phyloP scores from a whole-genome alignment of 2,113 vertebrate genomes.

The Gymnocephalus cernua region DNA sequence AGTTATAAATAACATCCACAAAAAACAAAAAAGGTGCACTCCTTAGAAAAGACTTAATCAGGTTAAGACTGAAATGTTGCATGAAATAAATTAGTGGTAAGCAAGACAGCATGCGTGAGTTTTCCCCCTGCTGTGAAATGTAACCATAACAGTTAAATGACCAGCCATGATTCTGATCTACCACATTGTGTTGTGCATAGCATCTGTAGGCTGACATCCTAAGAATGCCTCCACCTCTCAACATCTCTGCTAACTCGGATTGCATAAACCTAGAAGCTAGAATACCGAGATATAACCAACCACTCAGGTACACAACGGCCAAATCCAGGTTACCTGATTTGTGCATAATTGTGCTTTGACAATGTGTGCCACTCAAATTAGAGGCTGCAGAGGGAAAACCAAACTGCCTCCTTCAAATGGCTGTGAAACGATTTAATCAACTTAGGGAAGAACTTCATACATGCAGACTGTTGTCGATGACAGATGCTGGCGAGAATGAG shows the following conservation, averaged over 20 bases:
- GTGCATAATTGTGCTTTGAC: slow-evolving; percentile 10
- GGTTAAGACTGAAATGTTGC: neutral
- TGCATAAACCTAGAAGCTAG: neutral
- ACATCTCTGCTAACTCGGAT: neutral
- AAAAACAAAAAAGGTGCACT: neutral
- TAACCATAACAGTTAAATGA: neutral
- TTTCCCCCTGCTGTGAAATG: neutral
- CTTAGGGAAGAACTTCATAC: neutral
- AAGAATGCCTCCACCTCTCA: neutral
- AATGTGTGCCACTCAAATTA: neutral
- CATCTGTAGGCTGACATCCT: neutral
- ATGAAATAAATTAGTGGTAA: neutral
- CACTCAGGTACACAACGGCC: neutral
- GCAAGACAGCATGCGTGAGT: neutral
- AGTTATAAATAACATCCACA: neutral
- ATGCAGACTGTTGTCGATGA: slow-evolving; percentile 6
- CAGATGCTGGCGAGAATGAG: slow-evolving; percentile 13
- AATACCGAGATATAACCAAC: neutral
- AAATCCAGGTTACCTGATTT: too few species aligned
- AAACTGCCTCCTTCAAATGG: neutral
- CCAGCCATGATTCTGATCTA: neutral
- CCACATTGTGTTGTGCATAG: neutral
- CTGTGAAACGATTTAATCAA: neutral
- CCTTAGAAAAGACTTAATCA: too few species aligned
- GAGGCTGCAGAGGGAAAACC: neutral